Base-by-base conservation (phyloP, 1,140 invertebrate species). In the Paralvinella palmiformis region DNA sequence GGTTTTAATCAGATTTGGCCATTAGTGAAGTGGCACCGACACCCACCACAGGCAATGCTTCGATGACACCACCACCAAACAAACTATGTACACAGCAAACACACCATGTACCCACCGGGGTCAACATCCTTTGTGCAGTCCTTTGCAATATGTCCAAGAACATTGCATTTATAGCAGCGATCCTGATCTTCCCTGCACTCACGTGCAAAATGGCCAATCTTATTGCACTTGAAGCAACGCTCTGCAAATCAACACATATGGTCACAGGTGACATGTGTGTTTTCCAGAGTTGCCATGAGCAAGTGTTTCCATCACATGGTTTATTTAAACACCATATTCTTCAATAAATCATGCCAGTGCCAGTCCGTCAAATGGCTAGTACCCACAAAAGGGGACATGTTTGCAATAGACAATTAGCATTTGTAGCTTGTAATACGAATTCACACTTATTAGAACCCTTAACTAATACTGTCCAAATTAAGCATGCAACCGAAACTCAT, bases 81-180 rank as follows among this genome's bases (percentile, higher is more conserved):
- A 52, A 52, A 22, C 31, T 22, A 52, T 52, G 48, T 27, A 52
- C 24, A 22, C 31, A 29, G 48, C 24, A 52, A 52, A 29, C 48
- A 52, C 48, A 29, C 24, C 48, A 52, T 27, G 31, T 52, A 24
- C 50, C 31, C 41, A 56, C 64, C 64, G 27, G 64, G 29, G 27
- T 66, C 64, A 22, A 50, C 44, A 41, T 45, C 50, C 32, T 52
- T 33, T 27, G 20, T 67, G 60, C 91, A 94, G 76, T 93, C 90
- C 69, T 90, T 88, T 82, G 89, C 90, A 83, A 93, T 88, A 84
- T 94, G 91, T 62, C 91, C 91, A 57, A 87, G 85, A 81, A 92
- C 91, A 81, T 90, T 88, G 83, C 91, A 94, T 72, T 87, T 87
- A 83, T 92, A 93, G 83, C 64, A 66, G 17, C 64, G 41, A 29